Base-by-base conservation (phyloP, 2,888 invertebrate genomes). In the Pristionchus entomophagus region DNA sequence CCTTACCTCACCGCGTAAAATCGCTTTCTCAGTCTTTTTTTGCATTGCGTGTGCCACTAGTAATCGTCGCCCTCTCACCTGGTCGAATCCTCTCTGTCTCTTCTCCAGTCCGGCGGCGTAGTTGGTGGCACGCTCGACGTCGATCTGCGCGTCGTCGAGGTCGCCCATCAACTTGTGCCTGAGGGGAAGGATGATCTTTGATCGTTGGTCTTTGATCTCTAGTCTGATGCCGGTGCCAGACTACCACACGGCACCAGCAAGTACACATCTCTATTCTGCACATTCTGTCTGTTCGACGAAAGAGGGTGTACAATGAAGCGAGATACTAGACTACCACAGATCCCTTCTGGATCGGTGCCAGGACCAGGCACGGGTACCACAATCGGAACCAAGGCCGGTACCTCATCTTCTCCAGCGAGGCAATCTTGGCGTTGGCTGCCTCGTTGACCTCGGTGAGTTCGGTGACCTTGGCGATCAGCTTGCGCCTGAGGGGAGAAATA, bases 81-180 rank as follows among this genome's bases (percentile, higher is more conserved):
- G 98, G 96, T 99, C 99, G 96, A 99, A 99, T 92, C 97, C 97
- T 95, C 98, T 98, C 95, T 99, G 98, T 95, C 98, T 99, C 97
- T 99, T 99, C 95, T 99, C 99, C 94, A 99, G 97, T 91, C 97
- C 92, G 87, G 94, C 88, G n/a, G 89, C 91, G 82, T 92, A 92
- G 73, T 91, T 90, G 49, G 91, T 88, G 77, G 92, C 91, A 49
- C 92, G 96, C 95, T 98, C 98, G 94, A 97, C 97, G 94, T 98
- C 95, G 95, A 88, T 89, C 84, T 97, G 97, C 94, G 98, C 96
- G 94, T 99, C 98, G 95, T 99, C 99, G 94, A 99, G 97, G 95
- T 99, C 98, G 93, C 97, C 97, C 93, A 97, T 96, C 93, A 99
- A 96, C 95, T 98, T 99, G 95, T 97, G 89, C 73, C 93, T 84